Evolutionary conservation across 2,113 vertebrate species (phyloP).

Genomic region (Rhombomys opimus): DNA sequence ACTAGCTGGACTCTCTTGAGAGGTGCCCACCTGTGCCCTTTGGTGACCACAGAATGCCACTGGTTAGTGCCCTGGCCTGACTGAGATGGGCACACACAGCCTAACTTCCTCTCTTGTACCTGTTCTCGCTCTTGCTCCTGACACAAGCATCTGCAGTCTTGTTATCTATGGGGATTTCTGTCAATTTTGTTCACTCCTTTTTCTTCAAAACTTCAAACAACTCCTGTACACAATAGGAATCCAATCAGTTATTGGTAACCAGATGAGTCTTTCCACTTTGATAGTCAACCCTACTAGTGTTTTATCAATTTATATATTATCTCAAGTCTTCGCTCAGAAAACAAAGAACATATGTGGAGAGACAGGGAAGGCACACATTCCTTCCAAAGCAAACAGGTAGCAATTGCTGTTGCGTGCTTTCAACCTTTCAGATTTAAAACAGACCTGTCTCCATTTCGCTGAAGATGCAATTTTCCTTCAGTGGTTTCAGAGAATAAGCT

Average conservation of each 20-base stretch:
- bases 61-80: not conserved
- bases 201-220: not conserved
- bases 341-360: not conserved
- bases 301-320: not conserved
- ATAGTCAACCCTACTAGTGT: not conserved
- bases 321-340: not conserved
- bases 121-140: not conserved
- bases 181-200: not conserved
- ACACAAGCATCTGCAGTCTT: not conserved
- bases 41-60: not conserved
- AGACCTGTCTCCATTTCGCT: not conserved
- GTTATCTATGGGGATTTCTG: not conserved
- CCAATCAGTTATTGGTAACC: not conserved
- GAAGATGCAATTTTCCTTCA: not conserved
- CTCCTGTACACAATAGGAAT: not conserved
- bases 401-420: not conserved
- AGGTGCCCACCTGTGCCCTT: not conserved
- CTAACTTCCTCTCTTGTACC: not conserved
- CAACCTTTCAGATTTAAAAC: not conserved
- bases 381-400: not conserved
- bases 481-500: not conserved
- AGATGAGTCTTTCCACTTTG: not conserved
- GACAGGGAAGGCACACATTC: not conserved
- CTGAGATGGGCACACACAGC: not conserved
- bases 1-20: not conserved